Evolutionary conservation across 2,888 invertebrate species (phyloP), one percentile per base, ranked within the genome.

Genomic region (Ornithoptera priamus): DNA sequence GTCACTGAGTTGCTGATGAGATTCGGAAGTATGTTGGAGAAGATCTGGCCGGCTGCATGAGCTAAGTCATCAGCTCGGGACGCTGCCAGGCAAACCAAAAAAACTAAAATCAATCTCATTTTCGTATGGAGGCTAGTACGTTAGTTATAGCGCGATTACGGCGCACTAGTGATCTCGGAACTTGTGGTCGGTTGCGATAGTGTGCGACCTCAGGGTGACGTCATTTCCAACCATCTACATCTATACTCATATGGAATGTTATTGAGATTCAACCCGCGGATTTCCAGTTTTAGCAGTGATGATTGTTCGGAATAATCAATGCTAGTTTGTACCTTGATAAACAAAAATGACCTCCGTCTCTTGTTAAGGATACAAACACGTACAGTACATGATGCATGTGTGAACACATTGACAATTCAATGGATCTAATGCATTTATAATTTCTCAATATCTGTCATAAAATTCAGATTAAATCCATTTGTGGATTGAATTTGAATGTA

Each of bases 81-180:
- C 59, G 76, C 82, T 57, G 85, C 84, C 70, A 85, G 74, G 77
- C 84, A 85, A 74, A 85, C 71, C 22, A 89, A 72, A 56, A 91
- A 76, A 72, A 86, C 74, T 71, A 89, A 65, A 65, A 82, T 76
- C 22, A 89, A 76, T 79, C 83, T 90, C 92, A 92, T 92, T 72
- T 78, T 87, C 80, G 72, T 65, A 75, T 75, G 72, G 72, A 56
- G 73, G 73, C 77, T 77, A 75, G 78, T 80, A 87, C 90, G 90
- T 88, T 83, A 79, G 81, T 76, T 84, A 77, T 81, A 82, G 86
- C 80, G 80, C 85, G 86, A 79, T 82, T 81, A 81, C 85, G 82
- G 81, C 90, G 89, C 87, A 90, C 90, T 90, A 89, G 86, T 90
- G 90, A 88, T 87, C 87, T 84, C 80, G 80, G 85, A 78, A 83